Conservation (phyloP, 2,888 invertebrate genomes). For the Scaptomyza flava region DNA sequence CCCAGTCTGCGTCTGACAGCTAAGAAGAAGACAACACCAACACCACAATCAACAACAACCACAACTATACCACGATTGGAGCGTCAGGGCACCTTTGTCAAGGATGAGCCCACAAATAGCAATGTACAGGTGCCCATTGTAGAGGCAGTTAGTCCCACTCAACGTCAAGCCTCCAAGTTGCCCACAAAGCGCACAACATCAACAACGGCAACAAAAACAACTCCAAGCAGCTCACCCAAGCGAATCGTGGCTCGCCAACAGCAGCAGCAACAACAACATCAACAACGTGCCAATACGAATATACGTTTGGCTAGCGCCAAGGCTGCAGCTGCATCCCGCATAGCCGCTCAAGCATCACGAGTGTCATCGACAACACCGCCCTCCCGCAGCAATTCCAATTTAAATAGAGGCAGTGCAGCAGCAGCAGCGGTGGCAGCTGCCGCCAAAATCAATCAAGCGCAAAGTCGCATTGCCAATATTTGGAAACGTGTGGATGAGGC, state of each 20-base stretch:
- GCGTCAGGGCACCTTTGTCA: slow-evolving; percentile 96
- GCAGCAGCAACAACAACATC: slow-evolving; percentile 49
- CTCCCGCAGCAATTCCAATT: slow-evolving; percentile 83
- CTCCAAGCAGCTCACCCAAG: slow-evolving; percentile 50
- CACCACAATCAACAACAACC: slow-evolving; percentile 5
- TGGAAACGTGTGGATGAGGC: slow-evolving; percentile 83
- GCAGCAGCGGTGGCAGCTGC: slow-evolving; percentile 65
- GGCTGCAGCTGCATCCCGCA: slow-evolving; percentile 69
- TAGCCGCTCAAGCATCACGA: slow-evolving; percentile 70
- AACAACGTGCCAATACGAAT: slow-evolving; percentile 83
- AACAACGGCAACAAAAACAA: slow-evolving; percentile 71
- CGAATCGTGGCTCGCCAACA: slow-evolving; percentile 52
- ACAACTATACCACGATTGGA: slow-evolving; percentile 86
- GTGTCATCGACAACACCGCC: slow-evolving; percentile 83
- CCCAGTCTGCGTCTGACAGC: slow-evolving; percentile 48
- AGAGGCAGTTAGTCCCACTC: slow-evolving; percentile 72
- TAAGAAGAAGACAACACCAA: slow-evolving; percentile 56
- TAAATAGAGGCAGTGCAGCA: slow-evolving; percentile 65
- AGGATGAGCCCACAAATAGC: slow-evolving; percentile 88
- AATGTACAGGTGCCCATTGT: slow-evolving; percentile 83
- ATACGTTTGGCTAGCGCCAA: slow-evolving; percentile 75
- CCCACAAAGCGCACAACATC: slow-evolving; percentile 76
- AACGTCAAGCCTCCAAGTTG: slow-evolving; percentile 77
- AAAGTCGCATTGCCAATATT: slow-evolving; percentile 83
- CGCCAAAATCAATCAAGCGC: slow-evolving; percentile 81